Conservation (phyloP, 2,113 vertebrate species). For the Aphyosemion australe region DNA sequence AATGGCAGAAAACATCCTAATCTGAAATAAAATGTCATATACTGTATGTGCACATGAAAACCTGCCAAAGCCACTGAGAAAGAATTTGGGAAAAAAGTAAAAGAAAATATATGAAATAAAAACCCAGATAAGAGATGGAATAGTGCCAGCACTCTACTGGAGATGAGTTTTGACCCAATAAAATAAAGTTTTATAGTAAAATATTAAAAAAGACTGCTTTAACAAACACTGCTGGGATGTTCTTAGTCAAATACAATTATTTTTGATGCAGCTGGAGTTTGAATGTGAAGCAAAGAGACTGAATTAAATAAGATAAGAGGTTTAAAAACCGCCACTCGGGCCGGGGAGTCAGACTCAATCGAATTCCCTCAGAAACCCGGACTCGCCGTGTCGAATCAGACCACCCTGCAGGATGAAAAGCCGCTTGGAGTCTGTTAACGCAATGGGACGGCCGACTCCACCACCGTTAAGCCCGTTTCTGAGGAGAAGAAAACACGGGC, state of each 20-base stretch:
- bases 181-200: not conserved
- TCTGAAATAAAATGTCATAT: not conserved
- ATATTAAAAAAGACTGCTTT: slow-evolving; percentile 1
- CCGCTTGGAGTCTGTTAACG: slow-evolving; percentile 11
- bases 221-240: slow-evolving; percentile 25
- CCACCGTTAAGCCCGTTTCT: slow-evolving; percentile 8
- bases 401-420: slow-evolving; percentile 57
- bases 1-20: too few species aligned
- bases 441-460: slow-evolving; percentile 27
- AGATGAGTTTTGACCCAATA: not conserved
- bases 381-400: slow-evolving; percentile 48
- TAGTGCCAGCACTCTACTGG: not conserved
- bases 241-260: too few species aligned
- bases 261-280: too few species aligned
- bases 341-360: slow-evolving; percentile 25
- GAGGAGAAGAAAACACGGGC: slow-evolving; percentile 4
- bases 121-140: not conserved
- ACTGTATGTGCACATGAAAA: slow-evolving; percentile 4
- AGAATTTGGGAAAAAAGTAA: too few species aligned
- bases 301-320: slow-evolving; percentile 9
- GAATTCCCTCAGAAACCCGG: slow-evolving; percentile 12
- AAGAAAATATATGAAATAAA: too few species aligned
- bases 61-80: not conserved
- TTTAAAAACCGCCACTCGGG: slow-evolving; percentile 27
- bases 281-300: not conserved